A percentile compares a stretch with the other conserved stretches of the same genome.
These are phyloP conservation scores for Hydropsyche tenuis DNA, from an alignment of 1,140 invertebrate genomes.

Conservation along the genomic window DNA sequence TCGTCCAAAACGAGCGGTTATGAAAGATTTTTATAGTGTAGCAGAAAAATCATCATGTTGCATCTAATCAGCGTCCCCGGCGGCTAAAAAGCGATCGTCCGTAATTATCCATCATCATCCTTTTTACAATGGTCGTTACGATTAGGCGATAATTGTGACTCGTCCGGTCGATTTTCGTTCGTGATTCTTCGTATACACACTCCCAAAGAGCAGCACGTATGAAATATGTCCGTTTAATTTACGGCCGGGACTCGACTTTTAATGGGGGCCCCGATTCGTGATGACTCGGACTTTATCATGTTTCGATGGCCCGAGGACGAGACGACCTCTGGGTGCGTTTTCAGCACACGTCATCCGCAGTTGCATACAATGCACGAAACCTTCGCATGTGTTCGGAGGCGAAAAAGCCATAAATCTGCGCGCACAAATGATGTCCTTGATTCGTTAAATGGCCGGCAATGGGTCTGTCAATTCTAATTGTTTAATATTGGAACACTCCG, in stretches of 20 bases:
- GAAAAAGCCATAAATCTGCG: constrained; percentile 20
- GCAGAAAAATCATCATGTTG: too few species aligned
- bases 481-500: constrained; percentile 42
- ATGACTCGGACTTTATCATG: constrained; percentile 43
- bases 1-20: constrained; percentile 37
- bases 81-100: too few species aligned
- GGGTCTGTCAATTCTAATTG: constrained; percentile 49
- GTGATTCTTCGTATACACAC: too few species aligned
- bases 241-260: constrained; percentile 35
- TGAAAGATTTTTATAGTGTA: constrained; percentile 39
- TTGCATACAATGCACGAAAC: too few species aligned
- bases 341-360: too few species aligned
- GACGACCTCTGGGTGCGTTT: not conserved
- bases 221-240: constrained; percentile 41
- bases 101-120: not conserved
- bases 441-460: constrained; percentile 39
- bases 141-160: constrained; percentile 16
- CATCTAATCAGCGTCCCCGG: too few species aligned
- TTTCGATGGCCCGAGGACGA: not conserved
- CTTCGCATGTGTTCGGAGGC: not conserved
- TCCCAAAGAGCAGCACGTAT: not conserved
- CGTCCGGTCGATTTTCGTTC: not conserved
- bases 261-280: constrained; percentile 48
- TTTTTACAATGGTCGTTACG: constrained; percentile 3
- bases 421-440: constrained; percentile 12